Conservation (phyloP, 2,888 invertebrate genomes). For the Pyrrhosoma nymphula region DNA sequence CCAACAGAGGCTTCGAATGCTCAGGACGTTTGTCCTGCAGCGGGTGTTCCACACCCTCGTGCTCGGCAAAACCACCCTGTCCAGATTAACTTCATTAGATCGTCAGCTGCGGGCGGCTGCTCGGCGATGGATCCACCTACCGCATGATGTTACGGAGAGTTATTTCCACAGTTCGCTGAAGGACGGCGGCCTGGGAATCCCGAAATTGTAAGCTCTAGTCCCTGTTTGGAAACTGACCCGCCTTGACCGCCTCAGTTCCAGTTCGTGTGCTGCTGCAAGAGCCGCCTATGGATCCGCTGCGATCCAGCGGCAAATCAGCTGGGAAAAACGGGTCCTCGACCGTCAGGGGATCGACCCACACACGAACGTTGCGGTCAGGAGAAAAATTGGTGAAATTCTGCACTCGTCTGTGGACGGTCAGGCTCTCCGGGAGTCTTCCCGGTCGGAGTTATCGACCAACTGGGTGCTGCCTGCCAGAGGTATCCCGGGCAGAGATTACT, state of each 20-base stretch:
- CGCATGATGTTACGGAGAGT: not conserved
- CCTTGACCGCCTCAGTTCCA: not conserved
- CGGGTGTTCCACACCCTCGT: not conserved
- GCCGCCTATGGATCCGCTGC: too few species aligned
- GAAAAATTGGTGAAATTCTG: too few species aligned
- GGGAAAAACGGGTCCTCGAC: too few species aligned
- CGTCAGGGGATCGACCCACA: too few species aligned
- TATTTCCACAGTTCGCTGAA: not conserved
- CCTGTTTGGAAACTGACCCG: constrained; percentile 69
- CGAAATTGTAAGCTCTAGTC: constrained; percentile 73
- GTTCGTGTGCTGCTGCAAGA: too few species aligned
- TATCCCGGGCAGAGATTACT: too few species aligned
- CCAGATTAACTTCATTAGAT: not conserved
- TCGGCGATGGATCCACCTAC: not conserved
- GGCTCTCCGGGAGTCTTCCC: too few species aligned
- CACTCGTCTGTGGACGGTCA: too few species aligned
- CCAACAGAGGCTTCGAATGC: not conserved
- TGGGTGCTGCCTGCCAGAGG: too few species aligned
- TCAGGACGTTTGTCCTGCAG: not conserved
- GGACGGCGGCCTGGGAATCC: constrained; percentile 75
- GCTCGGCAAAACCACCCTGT: not conserved
- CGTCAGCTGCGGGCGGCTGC: not conserved
- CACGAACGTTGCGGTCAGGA: too few species aligned
- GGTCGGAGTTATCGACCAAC: too few species aligned
- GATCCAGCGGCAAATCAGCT: too few species aligned